These are phyloP conservation scores for Hipposideros armiger DNA, from an alignment of 2,113 vertebrate genomes.

Conservation along the genomic window DNA sequence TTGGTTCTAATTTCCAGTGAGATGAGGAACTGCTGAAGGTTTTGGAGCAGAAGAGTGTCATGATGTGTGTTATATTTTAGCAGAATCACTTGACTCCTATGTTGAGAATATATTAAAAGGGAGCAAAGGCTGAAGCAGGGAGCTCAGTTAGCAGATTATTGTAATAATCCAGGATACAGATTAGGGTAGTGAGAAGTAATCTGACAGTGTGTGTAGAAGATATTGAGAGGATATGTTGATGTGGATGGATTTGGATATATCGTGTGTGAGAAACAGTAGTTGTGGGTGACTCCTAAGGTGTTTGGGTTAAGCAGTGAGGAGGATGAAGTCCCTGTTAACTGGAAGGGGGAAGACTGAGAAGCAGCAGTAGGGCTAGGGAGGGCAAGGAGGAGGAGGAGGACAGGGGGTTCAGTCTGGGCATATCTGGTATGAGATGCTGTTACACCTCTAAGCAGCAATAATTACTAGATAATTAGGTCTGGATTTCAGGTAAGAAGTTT, in stretches of 20 bases:
- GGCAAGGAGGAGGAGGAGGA: neutral
- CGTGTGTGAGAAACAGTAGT: neutral
- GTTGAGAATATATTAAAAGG: conserved; percentile 18
- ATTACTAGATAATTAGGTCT: neutral
- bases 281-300: neutral
- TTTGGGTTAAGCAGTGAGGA: neutral
- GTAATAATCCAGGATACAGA: neutral
- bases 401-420: neutral
- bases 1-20: neutral
- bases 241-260: conserved; percentile 15
- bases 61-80: neutral
- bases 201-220: neutral
- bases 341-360: neutral
- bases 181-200: neutral
- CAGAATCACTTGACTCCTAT: neutral
- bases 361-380: neutral
- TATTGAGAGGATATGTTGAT: neutral
- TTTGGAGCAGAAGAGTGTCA: neutral
- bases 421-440: neutral
- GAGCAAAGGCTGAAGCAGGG: neutral
- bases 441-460: neutral
- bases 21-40: neutral
- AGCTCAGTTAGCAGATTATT: neutral
- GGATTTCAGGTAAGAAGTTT: neutral
- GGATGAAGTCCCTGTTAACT: neutral